Evolutionary conservation across 2,797 vertebrate genomes (phyloP), one percentile per base, ranked within the genome.

Genomic region (Epinephelus malabaricus): DNA sequence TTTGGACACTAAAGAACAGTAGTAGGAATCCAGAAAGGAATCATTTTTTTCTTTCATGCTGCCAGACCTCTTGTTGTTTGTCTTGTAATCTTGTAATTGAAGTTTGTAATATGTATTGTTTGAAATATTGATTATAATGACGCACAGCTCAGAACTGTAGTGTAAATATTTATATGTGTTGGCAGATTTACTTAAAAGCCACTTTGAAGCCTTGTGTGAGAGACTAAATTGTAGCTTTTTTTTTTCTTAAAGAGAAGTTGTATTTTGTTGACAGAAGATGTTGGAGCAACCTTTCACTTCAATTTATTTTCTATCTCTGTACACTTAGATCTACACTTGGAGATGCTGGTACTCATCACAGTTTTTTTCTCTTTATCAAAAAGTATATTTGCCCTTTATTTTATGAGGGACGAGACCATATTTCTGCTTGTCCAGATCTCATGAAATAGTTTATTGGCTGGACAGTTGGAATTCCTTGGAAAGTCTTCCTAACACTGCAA

Each of bases 1-100:
- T 79, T 81, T 75, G 59, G 46, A 63, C 78, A 76, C 65, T 59
- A 30, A 69, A 69, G 65, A 54, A 38, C n/a, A 66, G 25, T n/a
- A 2, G 12, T 25, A 63, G 43, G 17, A 64, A 21, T 69, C 15
- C n/a, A 66, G 55, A 18, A 19, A 76, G 19, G 27, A 84, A 64
- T 76, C 2, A 10, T 27, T 13, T 55, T 74, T 81, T 67, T 69
- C 19, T 65, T 66, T 73, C 58, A 69, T 71, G 61, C 21, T 45
- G 13, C 9, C 68, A 76, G 56, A 53, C 13, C 3, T n/a, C 21
- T 34, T 40, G 27, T 30, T 69, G 23, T 79, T 55, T 59, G 23
- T 59, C 40, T 63, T 67, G 34, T 73, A 56, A 59, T 63, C 27
- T 72, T 75, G 54, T 77, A 67, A 55, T 77, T 34, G 10, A 53